These are phyloP conservation scores for Augochlora pura DNA, from an alignment of 1,140 invertebrate genomes.

Conservation along the genomic window DNA sequence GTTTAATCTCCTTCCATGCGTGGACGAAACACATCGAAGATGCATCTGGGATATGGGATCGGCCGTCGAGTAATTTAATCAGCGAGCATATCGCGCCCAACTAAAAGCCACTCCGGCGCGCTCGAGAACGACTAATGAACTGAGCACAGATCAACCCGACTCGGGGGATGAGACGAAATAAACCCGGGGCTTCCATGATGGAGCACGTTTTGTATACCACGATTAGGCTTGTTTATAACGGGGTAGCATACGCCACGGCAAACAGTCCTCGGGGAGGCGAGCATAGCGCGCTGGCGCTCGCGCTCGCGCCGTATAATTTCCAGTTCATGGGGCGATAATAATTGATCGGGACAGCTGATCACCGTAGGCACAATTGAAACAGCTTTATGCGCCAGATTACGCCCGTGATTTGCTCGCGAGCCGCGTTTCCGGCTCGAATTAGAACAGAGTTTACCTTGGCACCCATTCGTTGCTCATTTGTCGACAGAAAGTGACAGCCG, in stretches of 20 bases:
- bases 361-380: background rate
- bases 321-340: conserved; percentile 28
- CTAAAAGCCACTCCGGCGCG: conserved; percentile 48
- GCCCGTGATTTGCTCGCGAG: conserved; percentile 1
- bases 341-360: conserved; percentile 33
- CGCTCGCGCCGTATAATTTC: conserved; percentile 26
- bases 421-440: conserved; percentile 23
- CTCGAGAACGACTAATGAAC: conserved; percentile 46
- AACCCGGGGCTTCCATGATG: conserved; percentile 7
- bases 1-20: conserved; percentile 55
- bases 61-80: conserved; percentile 59
- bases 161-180: conserved; percentile 56
- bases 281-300: background rate
- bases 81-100: conserved; percentile 25
- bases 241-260: background rate
- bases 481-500: background rate
- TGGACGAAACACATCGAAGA: conserved; percentile 52
- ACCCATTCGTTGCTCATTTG: conserved; percentile 17
- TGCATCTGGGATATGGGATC: conserved; percentile 37
- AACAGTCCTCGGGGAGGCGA: background rate
- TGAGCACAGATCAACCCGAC: conserved; percentile 28
- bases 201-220: conserved; percentile 4
- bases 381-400: conserved; percentile 18
- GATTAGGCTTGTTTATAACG: conserved; percentile 2
- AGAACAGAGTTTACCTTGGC: conserved; percentile 25